These are phyloP conservation scores for Smittia aterrima DNA, from an alignment of 2,888 invertebrate genomes.

Conservation along the genomic window DNA sequence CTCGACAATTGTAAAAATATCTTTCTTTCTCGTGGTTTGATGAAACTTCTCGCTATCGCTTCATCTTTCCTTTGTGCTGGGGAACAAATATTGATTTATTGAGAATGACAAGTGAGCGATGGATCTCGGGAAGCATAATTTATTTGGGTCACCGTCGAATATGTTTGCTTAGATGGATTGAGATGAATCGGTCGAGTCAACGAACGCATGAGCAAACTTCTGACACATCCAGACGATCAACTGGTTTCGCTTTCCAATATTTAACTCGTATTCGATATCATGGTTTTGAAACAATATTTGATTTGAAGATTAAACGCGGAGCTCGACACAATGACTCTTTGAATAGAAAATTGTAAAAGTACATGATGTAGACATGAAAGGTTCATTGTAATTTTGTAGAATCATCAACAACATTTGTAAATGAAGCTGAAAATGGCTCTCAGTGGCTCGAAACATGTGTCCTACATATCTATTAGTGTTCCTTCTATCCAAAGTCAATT, in stretches of 20 bases:
- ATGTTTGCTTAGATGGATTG: too few relatives aligned
- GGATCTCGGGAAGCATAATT: not conserved
- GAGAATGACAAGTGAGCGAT: too few relatives aligned
- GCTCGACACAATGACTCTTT: not conserved
- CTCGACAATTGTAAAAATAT: not conserved
- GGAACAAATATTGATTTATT: too few relatives aligned
- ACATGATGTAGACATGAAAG: not conserved
- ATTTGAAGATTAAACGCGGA: too few relatives aligned
- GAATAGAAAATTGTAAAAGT: not conserved
- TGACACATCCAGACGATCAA: too few relatives aligned
- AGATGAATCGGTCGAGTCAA: too few relatives aligned
- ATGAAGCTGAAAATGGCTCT: constrained; percentile 1
- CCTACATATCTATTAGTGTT: constrained; percentile 34
- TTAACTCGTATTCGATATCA: too few relatives aligned
- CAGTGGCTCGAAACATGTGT: constrained; percentile 25
- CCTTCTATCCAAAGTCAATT: not conserved
- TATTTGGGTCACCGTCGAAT: not conserved
- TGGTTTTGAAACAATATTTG: too few relatives aligned
- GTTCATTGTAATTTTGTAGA: not conserved
- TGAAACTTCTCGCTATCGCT: not conserved
- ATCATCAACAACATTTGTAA: constrained; percentile 26
- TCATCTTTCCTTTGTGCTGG: too few relatives aligned
- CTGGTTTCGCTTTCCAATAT: too few relatives aligned
- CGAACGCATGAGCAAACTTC: too few relatives aligned
- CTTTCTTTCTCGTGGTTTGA: not conserved